Conservation (phyloP, 2,888 invertebrate species). For the Heliconius hortense region DNA sequence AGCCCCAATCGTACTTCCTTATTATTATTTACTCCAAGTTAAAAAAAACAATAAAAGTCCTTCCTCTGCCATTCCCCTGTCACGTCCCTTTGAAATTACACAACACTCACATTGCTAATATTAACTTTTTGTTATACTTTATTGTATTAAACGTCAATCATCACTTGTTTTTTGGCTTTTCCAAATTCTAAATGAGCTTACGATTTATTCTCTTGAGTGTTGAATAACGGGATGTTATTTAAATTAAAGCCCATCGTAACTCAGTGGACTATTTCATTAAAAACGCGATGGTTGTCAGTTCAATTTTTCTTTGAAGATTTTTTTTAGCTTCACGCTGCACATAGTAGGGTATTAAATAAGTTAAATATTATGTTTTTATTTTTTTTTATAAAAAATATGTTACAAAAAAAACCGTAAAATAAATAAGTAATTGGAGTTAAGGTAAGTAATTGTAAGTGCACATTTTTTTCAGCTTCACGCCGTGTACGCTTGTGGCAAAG, state of each 20-base stretch:
- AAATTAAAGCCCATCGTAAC: too few relatives aligned
- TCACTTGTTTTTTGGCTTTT: neutral
- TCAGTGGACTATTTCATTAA: neutral
- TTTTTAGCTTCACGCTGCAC: too few relatives aligned
- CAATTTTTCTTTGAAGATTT: neutral
- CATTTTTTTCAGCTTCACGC: too few relatives aligned
- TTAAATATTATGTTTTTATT: too few relatives aligned
- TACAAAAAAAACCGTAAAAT: too few relatives aligned
- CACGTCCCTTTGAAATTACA: neutral
- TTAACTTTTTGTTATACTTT: conserved; percentile 8
- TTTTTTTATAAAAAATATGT: too few relatives aligned
- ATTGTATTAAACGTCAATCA: conserved; percentile 9
- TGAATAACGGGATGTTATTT: neutral
- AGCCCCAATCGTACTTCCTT: too few relatives aligned
- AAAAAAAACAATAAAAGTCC: neutral
- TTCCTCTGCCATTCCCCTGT: neutral
- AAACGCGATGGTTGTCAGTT: neutral
- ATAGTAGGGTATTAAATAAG: too few relatives aligned
- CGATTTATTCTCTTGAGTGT: neutral
- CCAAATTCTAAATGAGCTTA: neutral
- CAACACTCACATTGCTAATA: neutral
- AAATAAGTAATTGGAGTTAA: too few relatives aligned
- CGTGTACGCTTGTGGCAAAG: too few relatives aligned
- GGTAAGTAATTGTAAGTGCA: too few relatives aligned
- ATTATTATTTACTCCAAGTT: neutral